These are phyloP conservation scores for Tachina fera DNA, from an alignment of 2,888 invertebrate genomes.

Conservation along the genomic window DNA sequence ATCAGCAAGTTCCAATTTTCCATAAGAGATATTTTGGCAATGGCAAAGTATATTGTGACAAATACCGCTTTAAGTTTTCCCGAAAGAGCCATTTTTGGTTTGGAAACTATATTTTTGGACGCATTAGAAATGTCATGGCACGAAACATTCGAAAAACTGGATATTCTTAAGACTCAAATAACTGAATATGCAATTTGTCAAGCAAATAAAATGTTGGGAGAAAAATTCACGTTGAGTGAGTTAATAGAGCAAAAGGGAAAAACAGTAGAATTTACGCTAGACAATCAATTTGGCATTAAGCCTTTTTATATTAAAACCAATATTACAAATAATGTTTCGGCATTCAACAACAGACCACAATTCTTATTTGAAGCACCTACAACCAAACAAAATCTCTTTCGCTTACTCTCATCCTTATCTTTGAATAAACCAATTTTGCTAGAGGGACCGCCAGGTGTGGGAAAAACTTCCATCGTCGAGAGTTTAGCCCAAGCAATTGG, in stretches of 20 bases:
- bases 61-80: constrained; percentile 78
- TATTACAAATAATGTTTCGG: constrained; percentile 62
- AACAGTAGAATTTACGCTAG: constrained; percentile 69
- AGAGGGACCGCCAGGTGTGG: constrained; percentile 99
- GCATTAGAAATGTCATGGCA: constrained; percentile 92
- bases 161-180: constrained; percentile 84
- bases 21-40: constrained; percentile 95
- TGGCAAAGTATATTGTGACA: constrained; percentile 92
- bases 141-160: constrained; percentile 85
- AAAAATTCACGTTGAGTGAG: constrained; percentile 80
- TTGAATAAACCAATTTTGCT: constrained; percentile 95
- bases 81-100: constrained; percentile 94
- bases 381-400: constrained; percentile 90
- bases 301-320: constrained; percentile 87
- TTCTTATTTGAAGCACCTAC: constrained; percentile 92
- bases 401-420: constrained; percentile 94
- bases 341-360: constrained; percentile 75
- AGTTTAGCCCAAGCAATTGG: constrained; percentile 94
- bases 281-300: constrained; percentile 87
- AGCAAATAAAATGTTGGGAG: constrained; percentile 83
- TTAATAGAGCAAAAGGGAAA: constrained; percentile 81
- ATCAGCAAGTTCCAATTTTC: constrained; percentile 92
- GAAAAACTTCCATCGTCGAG: constrained; percentile 97
- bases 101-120: constrained; percentile 95
- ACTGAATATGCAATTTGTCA: constrained; percentile 85